A percentile compares a stretch with the other conserved stretches of the same genome.
Evolutionary conservation across 2,797 vertebrate species (phyloP).

Genomic region (Dryobates pubescens): DNA sequence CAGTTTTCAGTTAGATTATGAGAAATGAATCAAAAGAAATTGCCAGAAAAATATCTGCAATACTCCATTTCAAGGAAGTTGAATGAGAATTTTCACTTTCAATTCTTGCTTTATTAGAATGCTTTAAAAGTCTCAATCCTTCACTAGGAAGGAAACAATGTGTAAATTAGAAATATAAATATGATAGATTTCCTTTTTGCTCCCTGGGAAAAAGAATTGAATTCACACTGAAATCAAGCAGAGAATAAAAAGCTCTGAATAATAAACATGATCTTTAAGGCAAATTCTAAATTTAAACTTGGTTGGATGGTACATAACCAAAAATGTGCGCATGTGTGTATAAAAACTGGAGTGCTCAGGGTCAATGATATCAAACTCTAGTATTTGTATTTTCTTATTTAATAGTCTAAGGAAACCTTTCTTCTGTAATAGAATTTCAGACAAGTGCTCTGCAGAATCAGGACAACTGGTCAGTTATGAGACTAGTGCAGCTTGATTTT

Average conservation of each 20-base stretch:
- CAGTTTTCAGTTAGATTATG: not conserved
- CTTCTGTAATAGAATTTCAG: not conserved
- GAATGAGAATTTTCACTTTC: not conserved
- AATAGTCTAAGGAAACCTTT: not conserved
- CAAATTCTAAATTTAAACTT: not conserved
- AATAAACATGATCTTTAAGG: not conserved
- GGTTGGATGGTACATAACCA: not conserved
- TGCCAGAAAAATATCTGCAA: not conserved
- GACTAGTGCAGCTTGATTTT: fast-evolving
- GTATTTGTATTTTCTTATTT: not conserved
- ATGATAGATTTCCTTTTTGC: not conserved
- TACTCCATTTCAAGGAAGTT: not conserved
- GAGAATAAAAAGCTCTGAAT: not conserved
- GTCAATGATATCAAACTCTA: not conserved
- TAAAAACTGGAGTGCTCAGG: not conserved
- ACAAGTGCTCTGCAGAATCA: not conserved
- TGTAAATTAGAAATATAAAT: not conserved
- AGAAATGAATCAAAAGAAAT: not conserved
- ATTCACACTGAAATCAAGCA: not conserved
- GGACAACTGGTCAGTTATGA: not conserved
- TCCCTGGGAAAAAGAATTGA: not conserved
- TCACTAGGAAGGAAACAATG: not conserved
- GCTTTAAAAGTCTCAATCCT: not conserved
- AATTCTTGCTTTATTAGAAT: not conserved
- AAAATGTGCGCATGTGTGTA: not conserved